A percentile compares a stretch with the other conserved stretches of the same genome.
Evolutionary conservation across 2,113 vertebrate genomes (phyloP).

Genomic region (Mohoua ochrocephala): DNA sequence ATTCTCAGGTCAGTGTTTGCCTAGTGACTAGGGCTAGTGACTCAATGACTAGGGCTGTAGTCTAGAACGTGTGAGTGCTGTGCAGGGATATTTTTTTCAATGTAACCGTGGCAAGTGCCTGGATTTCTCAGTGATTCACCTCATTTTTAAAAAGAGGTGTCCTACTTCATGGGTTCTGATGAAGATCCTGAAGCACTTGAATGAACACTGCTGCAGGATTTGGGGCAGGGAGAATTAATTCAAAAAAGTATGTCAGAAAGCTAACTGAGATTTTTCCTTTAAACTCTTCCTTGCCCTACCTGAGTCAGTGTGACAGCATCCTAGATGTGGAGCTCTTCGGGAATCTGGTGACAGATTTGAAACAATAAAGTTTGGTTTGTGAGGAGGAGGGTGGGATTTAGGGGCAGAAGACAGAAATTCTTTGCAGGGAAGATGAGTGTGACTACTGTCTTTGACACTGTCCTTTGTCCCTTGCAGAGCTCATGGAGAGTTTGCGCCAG

Average conservation of each 20-base stretch:
- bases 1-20: conserved; percentile 83
- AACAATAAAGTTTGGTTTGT: background rate
- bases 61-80: background rate
- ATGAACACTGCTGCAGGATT: background rate
- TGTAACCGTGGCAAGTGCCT: background rate
- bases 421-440: background rate
- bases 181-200: background rate
- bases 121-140: background rate
- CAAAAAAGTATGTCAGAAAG: background rate
- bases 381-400: background rate
- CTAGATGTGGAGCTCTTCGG: background rate
- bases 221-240: background rate
- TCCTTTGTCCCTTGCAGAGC: conserved; percentile 50
- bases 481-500: conserved; percentile 82
- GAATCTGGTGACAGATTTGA: background rate
- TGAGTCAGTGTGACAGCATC: background rate
- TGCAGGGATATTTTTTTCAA: background rate
- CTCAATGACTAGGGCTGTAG: background rate
- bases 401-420: background rate
- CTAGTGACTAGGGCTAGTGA: background rate
- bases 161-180: background rate
- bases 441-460: background rate
- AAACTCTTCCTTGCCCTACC: background rate
- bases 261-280: background rate
- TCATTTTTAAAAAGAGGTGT: background rate